Evolutionary conservation across 1,140 invertebrate genomes (phyloP).

Genomic region (Tetramorium parvispinum): DNA sequence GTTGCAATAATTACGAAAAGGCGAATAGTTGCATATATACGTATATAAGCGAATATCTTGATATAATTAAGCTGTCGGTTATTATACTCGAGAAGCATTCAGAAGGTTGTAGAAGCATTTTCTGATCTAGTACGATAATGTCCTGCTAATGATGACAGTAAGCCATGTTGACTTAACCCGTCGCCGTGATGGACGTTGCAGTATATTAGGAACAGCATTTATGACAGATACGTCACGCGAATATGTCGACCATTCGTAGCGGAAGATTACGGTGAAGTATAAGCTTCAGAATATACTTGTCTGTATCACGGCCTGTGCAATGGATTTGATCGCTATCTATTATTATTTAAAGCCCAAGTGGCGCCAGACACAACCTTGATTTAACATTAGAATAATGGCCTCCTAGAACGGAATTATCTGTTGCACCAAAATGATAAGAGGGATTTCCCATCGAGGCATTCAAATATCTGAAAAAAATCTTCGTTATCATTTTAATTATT

Average conservation of each 20-base stretch:
- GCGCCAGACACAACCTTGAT: neutral
- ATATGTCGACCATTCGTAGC: neutral
- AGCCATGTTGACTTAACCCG: conserved; percentile 73
- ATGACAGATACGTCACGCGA: conserved; percentile 48
- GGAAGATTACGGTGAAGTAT: conserved; percentile 31
- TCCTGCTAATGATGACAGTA: conserved; percentile 78
- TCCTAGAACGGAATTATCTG: neutral
- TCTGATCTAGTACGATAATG: conserved; percentile 36
- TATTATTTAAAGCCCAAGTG: neutral
- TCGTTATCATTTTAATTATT: conserved; percentile 5
- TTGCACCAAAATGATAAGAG: neutral
- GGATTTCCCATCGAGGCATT: neutral
- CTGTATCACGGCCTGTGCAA: neutral
- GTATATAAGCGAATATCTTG: neutral
- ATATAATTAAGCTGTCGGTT: conserved; percentile 33
- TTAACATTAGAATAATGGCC: neutral
- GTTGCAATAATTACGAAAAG: conserved; percentile 5
- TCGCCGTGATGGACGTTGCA: conserved; percentile 55
- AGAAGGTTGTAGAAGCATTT: conserved; percentile 20
- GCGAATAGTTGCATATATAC: neutral
- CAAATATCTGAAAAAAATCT: neutral
- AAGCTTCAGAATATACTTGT: neutral
- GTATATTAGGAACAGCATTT: conserved; percentile 68
- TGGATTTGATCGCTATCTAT: neutral
- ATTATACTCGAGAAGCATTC: neutral